Percentiles rank a stretch among this genome's conserved stretches.
These are phyloP conservation scores for Elgonia sp. DNA, from an alignment of 2,888 invertebrate genomes.

Conservation along the genomic window DNA sequence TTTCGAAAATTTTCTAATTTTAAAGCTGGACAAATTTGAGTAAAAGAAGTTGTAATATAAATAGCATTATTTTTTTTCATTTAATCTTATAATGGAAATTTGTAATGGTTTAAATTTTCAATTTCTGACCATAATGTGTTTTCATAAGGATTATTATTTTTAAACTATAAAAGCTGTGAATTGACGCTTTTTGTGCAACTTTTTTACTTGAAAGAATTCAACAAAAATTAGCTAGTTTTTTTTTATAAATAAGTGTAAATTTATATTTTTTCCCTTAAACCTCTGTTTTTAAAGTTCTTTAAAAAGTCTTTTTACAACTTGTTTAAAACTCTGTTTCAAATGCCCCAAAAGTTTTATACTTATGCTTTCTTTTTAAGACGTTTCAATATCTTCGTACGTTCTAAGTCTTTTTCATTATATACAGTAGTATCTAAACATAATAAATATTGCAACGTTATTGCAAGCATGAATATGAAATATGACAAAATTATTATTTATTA, in stretches of 20 bases:
- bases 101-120: background rate
- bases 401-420: too few species aligned
- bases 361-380: constrained; percentile 37
- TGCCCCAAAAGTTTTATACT: constrained; percentile 38
- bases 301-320: constrained; percentile 34
- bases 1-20: constrained; percentile 8
- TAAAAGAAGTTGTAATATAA: background rate
- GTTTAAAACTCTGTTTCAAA: constrained; percentile 41
- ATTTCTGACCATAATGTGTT: too few species aligned
- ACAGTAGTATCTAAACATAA: too few species aligned
- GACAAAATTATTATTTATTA: too few species aligned
- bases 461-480: too few species aligned
- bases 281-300: constrained; percentile 32
- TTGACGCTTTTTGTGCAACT: background rate
- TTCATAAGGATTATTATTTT: too few species aligned
- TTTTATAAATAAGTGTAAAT: constrained; percentile 6
- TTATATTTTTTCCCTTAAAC: background rate
- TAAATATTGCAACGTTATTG: too few species aligned
- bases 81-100: background rate
- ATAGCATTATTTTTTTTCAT: background rate
- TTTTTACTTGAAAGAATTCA: background rate
- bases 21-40: background rate
- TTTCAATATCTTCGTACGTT: too few species aligned
- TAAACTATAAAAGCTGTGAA: background rate
- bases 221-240: background rate